phyloP scores from a whole-genome alignment of 1,140 invertebrate species.

The Metopolophium dirhodum region DNA sequence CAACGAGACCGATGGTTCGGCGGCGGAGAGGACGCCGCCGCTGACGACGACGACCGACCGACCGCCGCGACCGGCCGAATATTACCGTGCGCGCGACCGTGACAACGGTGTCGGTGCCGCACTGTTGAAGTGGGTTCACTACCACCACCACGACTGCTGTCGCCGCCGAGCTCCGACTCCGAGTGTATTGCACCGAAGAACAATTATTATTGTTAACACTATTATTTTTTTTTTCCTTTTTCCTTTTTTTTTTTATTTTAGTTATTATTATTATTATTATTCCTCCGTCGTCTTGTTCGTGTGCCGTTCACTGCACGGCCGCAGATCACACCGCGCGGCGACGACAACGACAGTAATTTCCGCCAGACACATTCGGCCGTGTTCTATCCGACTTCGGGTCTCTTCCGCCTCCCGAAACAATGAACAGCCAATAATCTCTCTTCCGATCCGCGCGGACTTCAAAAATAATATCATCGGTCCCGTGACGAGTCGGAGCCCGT shows the following conservation, averaged over 20 bases:
- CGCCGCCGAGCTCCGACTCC: not conserved
- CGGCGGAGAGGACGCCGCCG: not conserved
- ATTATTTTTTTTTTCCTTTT: constrained; percentile 18
- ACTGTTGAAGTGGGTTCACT: constrained; percentile 31
- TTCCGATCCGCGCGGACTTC: not conserved
- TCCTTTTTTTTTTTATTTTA: constrained; percentile 32
- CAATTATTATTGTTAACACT: constrained; percentile 48
- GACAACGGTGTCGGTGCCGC: constrained; percentile 7
- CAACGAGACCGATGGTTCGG: too few relatives aligned
- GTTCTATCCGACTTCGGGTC: not conserved
- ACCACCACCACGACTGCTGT: not conserved
- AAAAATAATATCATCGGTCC: not conserved
- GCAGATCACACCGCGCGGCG: constrained; percentile 21
- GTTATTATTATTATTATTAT: not conserved
- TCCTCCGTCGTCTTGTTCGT: not conserved
- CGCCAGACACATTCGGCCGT: not conserved
- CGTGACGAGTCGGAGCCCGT: not conserved
- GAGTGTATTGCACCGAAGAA: constrained; percentile 41
- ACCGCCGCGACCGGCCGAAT: not conserved
- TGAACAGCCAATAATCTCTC: not conserved
- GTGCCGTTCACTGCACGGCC: not conserved
- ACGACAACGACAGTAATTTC: constrained; percentile 3
- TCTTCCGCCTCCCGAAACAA: not conserved
- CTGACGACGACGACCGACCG: not conserved
- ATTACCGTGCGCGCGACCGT: constrained; percentile 31